These are phyloP conservation scores for Muntiacus muntjak DNA, from an alignment of 2,113 vertebrate species.

Conservation along the genomic window DNA sequence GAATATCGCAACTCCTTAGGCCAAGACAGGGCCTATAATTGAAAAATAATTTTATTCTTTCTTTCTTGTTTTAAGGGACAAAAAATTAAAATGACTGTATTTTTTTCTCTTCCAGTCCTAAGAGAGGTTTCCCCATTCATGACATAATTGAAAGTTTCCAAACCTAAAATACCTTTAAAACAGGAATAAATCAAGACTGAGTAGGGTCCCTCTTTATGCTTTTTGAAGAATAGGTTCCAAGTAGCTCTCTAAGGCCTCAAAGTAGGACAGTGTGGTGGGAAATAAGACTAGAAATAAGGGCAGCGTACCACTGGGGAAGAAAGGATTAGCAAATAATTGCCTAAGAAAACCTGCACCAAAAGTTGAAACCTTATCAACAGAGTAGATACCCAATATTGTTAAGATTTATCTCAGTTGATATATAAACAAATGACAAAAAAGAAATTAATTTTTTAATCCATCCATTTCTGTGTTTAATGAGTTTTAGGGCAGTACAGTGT, in stretches of 20 bases:
- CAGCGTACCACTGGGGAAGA: not conserved
- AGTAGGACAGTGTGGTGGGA: conserved; percentile 66
- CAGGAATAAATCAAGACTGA: conserved; percentile 55
- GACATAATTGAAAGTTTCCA: conserved; percentile 73
- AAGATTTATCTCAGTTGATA: not conserved
- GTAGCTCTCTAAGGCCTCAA: conserved; percentile 61
- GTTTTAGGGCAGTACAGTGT: not conserved
- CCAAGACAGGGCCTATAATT: conserved; percentile 69
- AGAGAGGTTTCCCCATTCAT: conserved; percentile 69
- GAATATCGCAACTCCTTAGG: conserved; percentile 69
- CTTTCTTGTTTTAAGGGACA: conserved; percentile 59
- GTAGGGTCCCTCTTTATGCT: conserved; percentile 25
- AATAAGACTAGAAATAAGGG: conserved; percentile 69
- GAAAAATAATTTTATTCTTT: conserved; percentile 72
- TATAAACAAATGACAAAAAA: not conserved
- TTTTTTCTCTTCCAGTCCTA: conserved; percentile 64
- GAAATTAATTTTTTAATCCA: not conserved
- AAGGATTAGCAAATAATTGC: conserved; percentile 38
- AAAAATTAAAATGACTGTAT: conserved; percentile 62
- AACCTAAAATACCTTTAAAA: conserved; percentile 64
- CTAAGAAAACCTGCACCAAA: not conserved
- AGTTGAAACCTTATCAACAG: not conserved
- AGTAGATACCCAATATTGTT: not conserved
- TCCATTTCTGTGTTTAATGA: not conserved
- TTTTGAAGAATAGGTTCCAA: conserved; percentile 41